A percentile compares a stretch with the other conserved stretches of the same genome.
These are phyloP conservation scores for Lepidochrysops patricia DNA, from an alignment of 2,888 invertebrate genomes.

Conservation along the genomic window DNA sequence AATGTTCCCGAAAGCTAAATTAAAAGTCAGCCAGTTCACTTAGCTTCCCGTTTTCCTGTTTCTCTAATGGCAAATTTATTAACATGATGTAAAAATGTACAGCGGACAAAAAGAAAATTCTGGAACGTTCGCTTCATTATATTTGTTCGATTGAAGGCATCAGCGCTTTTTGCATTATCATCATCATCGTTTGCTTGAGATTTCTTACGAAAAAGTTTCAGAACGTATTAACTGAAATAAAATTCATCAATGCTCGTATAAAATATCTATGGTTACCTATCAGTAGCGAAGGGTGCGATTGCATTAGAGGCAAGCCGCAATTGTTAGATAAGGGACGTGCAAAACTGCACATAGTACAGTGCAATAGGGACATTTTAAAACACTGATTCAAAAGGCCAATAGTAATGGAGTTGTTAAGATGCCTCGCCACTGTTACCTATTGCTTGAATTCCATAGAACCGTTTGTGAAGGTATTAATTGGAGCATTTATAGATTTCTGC, in stretches of 20 bases:
- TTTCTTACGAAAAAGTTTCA: not conserved
- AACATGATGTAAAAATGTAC: slow-evolving; percentile 2
- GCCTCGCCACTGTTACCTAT: too few species aligned
- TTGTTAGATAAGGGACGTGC: too few species aligned
- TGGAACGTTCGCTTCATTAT: not conserved
- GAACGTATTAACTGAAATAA: not conserved
- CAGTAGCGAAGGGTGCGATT: too few species aligned
- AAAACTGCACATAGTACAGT: too few species aligned
- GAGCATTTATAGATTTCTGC: not conserved
- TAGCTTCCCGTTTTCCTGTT: slow-evolving; percentile 1
- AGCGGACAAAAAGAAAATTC: not conserved
- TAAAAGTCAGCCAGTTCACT: slow-evolving; percentile 9
- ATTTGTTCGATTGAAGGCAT: not conserved
- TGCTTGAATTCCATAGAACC: not conserved
- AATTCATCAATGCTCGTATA: too few species aligned
- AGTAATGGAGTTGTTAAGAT: too few species aligned
- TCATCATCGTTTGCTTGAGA: not conserved
- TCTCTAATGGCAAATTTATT: slow-evolving; percentile 8
- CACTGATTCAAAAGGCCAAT: too few species aligned
- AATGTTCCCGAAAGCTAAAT: not conserved
- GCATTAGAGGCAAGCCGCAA: too few species aligned
- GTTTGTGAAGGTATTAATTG: not conserved
- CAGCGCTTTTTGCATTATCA: not conserved
- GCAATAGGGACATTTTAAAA: too few species aligned
- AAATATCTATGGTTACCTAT: too few species aligned